phyloP scores from a whole-genome alignment of 2,797 vertebrate genomes.

The Sebastes hopkinsi region DNA sequence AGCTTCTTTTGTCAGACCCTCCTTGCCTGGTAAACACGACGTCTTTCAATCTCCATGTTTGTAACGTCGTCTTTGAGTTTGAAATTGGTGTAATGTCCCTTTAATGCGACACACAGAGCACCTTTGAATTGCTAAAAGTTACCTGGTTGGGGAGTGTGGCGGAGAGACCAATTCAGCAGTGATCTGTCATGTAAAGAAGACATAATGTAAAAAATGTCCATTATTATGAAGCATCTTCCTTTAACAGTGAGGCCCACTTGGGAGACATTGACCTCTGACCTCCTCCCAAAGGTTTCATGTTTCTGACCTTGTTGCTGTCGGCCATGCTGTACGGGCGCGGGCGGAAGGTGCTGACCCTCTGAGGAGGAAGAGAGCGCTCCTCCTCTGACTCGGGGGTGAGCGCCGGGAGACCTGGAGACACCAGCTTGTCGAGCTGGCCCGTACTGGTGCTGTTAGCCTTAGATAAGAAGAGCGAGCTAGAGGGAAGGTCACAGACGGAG shows the following conservation, averaged over 20 bases:
- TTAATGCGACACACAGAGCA: background rate
- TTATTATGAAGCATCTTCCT: background rate
- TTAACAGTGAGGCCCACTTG: background rate
- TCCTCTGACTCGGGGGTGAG: conserved; percentile 78
- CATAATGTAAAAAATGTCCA: background rate
- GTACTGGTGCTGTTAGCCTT: conserved; percentile 88
- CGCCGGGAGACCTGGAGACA: conserved; percentile 60
- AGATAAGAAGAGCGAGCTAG: conserved; percentile 80
- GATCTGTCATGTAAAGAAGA: conserved; percentile 66
- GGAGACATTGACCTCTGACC: background rate
- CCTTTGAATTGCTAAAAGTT: conserved; percentile 4
- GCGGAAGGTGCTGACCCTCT: conserved; percentile 85
- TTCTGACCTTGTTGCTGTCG: conserved; percentile 81
- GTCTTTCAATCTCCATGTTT: background rate
- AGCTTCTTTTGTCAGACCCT: background rate
- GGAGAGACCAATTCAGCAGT: conserved; percentile 72
- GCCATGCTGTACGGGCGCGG: conserved; percentile 90
- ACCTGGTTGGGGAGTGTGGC: conserved; percentile 83
- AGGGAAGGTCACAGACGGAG: conserved; percentile 20
- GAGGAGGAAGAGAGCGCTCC: conserved; percentile 74
- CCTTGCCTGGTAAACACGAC: background rate
- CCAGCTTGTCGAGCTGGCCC: conserved; percentile 85
- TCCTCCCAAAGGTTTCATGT: conserved; percentile 2
- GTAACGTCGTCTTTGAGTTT: background rate
- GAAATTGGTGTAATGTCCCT: background rate